These are phyloP conservation scores for Myripristis jacobus DNA, from an alignment of 2,797 vertebrate genomes.

Conservation along the genomic window DNA sequence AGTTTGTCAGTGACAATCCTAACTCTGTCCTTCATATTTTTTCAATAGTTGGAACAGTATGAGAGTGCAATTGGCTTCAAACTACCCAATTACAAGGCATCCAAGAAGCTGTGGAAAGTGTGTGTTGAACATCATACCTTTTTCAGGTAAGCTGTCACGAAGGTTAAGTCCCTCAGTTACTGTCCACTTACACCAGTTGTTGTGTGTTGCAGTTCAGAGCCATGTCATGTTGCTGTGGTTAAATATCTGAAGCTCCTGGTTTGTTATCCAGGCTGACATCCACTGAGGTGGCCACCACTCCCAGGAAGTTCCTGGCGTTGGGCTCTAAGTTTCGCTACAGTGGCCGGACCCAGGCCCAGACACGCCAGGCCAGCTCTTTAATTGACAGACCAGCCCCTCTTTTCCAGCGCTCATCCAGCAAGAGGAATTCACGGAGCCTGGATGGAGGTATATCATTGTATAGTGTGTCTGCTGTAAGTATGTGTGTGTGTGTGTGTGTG, in stretches of 20 bases:
- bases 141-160: slow-evolving; percentile 95
- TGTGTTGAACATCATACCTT: slow-evolving; percentile 97
- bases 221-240: too few species aligned
- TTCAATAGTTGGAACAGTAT: slow-evolving; percentile 91
- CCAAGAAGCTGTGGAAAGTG: slow-evolving; percentile 98
- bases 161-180: too few species aligned
- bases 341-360: slow-evolving; percentile 94
- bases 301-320: slow-evolving; percentile 88
- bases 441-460: slow-evolving; percentile 95
- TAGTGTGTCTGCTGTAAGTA: slow-evolving; percentile 3
- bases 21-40: not conserved
- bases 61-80: slow-evolving; percentile 96
- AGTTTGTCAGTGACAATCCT: not conserved
- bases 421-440: slow-evolving; percentile 90
- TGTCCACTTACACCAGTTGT: too few species aligned
- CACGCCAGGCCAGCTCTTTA: slow-evolving; percentile 91
- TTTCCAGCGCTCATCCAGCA: slow-evolving; percentile 93
- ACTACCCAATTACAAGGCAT: slow-evolving; percentile 94
- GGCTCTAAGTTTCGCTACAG: slow-evolving; percentile 97
- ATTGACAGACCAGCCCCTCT: slow-evolving; percentile 92
- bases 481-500: not conserved
- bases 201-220: too few species aligned
- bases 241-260: not conserved
- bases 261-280: slow-evolving; percentile 88
- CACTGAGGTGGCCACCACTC: slow-evolving; percentile 93